Percentiles rank a stretch among this genome's conserved stretches.
Evolutionary conservation across 2,797 vertebrate species (phyloP).

Genomic region (Limnodromus scolopaceus): DNA sequence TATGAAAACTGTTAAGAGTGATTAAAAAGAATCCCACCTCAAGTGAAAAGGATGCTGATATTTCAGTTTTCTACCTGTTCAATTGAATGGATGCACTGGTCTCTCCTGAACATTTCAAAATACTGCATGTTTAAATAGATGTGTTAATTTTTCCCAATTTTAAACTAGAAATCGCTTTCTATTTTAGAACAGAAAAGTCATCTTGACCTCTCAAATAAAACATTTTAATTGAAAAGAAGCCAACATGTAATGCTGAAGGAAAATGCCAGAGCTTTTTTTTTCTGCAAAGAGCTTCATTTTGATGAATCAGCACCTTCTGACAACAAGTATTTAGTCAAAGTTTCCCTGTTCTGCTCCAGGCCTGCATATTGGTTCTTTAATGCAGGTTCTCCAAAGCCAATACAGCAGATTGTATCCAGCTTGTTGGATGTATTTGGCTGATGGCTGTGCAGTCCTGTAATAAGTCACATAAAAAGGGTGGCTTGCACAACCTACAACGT

Average conservation of each 20-base stretch:
- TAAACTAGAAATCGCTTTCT: neutral
- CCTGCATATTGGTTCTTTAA: neutral
- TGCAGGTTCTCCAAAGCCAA: neutral
- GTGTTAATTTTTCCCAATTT: neutral
- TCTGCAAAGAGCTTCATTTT: neutral
- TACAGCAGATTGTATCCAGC: neutral
- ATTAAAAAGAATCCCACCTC: neutral
- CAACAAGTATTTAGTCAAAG: neutral
- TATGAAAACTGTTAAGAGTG: neutral
- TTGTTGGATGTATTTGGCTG: neutral
- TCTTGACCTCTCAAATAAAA: neutral
- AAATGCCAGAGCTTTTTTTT: slow-evolving; percentile 11
- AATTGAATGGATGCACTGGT: neutral
- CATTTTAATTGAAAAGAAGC: neutral
- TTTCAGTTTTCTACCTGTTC: neutral
- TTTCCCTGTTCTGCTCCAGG: neutral
- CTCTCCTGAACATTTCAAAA: neutral
- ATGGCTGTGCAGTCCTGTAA: neutral
- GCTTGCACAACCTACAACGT: neutral
- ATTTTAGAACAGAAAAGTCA: neutral
- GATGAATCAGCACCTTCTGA: neutral
- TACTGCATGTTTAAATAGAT: neutral
- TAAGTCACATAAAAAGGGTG: neutral
- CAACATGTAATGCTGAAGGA: neutral
- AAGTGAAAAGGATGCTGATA: neutral